Evolutionary conservation across 2,888 invertebrate genomes (phyloP).

Genomic region (Melieria omissa): DNA sequence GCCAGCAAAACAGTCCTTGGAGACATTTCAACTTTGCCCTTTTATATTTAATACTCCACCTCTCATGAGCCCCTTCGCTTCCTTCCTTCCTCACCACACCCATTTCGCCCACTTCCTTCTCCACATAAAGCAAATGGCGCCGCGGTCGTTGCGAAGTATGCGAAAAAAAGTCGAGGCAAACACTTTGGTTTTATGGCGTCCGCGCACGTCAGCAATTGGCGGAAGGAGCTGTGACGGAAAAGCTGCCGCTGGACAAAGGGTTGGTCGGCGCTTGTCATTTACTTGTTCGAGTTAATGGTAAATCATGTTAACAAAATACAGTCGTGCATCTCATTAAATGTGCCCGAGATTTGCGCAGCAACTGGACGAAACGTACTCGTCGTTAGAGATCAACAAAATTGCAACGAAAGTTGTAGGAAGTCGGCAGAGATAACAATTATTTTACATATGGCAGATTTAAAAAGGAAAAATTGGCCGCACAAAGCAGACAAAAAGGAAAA

Average conservation of each 20-base stretch:
- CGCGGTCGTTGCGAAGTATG: conserved; percentile 20
- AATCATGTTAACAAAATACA: conserved; percentile 45
- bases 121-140: no score
- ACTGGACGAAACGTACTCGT: no score
- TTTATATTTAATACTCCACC: background rate
- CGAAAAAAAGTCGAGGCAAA: conserved; percentile 1
- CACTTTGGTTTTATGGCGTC: conserved; percentile 29
- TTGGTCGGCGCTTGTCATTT: conserved; percentile 23
- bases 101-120: no score
- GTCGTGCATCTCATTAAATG: conserved; percentile 35
- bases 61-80: no score
- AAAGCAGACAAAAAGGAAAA: no score
- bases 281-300: conserved; percentile 41
- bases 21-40: conserved; percentile 28
- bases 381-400: no score
- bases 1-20: conserved; percentile 36
- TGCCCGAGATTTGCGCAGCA: no score
- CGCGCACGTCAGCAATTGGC: conserved; percentile 39
- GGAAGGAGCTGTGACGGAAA: conserved; percentile 21
- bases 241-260: background rate
- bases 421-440: no score
- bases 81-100: no score
- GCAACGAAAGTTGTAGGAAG: no score
- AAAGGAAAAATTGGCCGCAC: no score
- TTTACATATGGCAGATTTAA: no score